Evolutionary conservation across 1,140 invertebrate species (phyloP), one percentile per base, ranked within the genome.

Genomic region (Lysiphlebus fabarum): DNA sequence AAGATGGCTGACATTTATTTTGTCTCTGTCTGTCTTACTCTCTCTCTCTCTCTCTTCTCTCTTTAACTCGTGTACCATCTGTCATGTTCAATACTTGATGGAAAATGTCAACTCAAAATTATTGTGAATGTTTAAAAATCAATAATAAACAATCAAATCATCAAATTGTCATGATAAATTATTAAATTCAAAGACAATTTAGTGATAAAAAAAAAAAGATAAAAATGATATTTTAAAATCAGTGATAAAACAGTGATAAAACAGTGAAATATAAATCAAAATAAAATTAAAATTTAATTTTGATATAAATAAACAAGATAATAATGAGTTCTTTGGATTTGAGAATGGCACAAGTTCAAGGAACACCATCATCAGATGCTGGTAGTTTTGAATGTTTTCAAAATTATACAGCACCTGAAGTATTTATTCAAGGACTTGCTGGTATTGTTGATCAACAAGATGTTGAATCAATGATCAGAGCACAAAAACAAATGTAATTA

Each of bases 361-460:
- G 78, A 45, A 86, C 85, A 33, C 85, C 84, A 17, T 85, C 86
- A 71, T 86, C 84, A 67, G 86, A 88, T 66, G 80, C 83, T 44
- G 85, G 85, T 7, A 87, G 83, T 65, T 84, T 87, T 37, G 90
- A 92, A 82, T 92, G 90, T 69, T 93, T 92, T 72, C 89, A 91
- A 78, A 93, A 93, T 74, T 93, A 91, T 65, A 90, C 92, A 0
- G 91, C 92, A 5, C 87, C 92, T 0, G 92, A 95, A 74, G 91
- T 94, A 1, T 95, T 96, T 70, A 86, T 95, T 26, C 91, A 95
- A 74, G 90, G 92, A 1, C 75, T 95, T 10, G 91, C 92, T 5
- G 92, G 92, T 45, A 90, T 94, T 73, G 91, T 95, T 0, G 90
- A 95, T 72, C 92, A 95, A 70, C 87, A 91, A 57, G 92, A 95